phyloP scores from a whole-genome alignment of 2,888 invertebrate species.

The Ypsolopha sequella region DNA sequence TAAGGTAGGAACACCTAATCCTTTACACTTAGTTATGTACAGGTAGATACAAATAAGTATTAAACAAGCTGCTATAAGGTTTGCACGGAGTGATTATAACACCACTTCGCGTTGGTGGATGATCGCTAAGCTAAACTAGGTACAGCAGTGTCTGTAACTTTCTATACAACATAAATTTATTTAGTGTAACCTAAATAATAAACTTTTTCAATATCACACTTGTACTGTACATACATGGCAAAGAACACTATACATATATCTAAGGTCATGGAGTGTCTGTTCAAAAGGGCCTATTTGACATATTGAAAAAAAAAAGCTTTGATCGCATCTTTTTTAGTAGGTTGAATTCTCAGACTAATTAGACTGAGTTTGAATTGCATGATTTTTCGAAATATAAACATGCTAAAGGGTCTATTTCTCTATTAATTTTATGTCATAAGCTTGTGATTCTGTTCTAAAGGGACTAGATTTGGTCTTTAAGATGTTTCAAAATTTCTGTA shows the following conservation, averaged over 20 bases:
- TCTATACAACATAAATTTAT: constrained; percentile 16
- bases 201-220: constrained; percentile 40
- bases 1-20: constrained; percentile 26
- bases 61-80: constrained; percentile 36
- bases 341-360: no score
- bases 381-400: no score
- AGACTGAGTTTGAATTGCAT: no score
- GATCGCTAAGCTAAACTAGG: constrained; percentile 22
- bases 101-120: constrained; percentile 40
- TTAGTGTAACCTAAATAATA: constrained; percentile 6
- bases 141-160: constrained; percentile 21
- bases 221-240: constrained; percentile 60
- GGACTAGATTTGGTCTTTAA: no score
- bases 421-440: no score
- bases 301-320: no score
- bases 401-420: no score
- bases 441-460: no score
- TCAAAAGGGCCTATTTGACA: no score
- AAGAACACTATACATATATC: constrained; percentile 24
- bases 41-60: constrained; percentile 41
- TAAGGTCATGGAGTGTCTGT: no score
- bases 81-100: constrained; percentile 54
- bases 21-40: constrained; percentile 38
- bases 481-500: no score
- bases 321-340: no score